Percentiles rank a stretch among this genome's conserved stretches.
Evolutionary conservation across 2,113 vertebrate genomes (phyloP).

Genomic region (Microcebus griseorufus): DNA sequence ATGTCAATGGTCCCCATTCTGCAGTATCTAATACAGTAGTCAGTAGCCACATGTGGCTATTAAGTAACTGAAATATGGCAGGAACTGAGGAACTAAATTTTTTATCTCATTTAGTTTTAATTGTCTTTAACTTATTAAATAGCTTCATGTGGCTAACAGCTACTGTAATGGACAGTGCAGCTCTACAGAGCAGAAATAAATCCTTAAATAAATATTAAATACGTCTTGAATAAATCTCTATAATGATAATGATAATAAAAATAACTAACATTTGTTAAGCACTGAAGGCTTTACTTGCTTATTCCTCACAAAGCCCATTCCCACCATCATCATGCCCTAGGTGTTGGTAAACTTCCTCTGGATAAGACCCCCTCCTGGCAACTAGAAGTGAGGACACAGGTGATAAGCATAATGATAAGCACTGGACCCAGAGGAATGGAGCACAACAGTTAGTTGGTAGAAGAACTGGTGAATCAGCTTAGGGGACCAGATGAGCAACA

Average conservation of each 20-base stretch:
- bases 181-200: neutral
- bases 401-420: neutral
- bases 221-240: neutral
- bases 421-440: neutral
- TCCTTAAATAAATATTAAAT: neutral
- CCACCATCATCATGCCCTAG: neutral
- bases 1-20: neutral
- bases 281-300: neutral
- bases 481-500: neutral
- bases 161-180: neutral
- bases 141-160: neutral
- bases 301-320: neutral
- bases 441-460: neutral
- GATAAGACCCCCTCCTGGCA: neutral
- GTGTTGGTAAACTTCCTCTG: neutral
- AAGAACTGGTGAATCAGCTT: neutral
- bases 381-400: neutral
- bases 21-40: neutral
- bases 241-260: neutral
- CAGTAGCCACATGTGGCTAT: neutral
- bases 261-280: neutral
- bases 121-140: neutral
- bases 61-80: neutral
- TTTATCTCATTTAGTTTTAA: conserved; percentile 29
- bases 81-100: neutral